Evolutionary conservation across 2,797 vertebrate genomes (phyloP).

Genomic region (Miichthys miiuy): DNA sequence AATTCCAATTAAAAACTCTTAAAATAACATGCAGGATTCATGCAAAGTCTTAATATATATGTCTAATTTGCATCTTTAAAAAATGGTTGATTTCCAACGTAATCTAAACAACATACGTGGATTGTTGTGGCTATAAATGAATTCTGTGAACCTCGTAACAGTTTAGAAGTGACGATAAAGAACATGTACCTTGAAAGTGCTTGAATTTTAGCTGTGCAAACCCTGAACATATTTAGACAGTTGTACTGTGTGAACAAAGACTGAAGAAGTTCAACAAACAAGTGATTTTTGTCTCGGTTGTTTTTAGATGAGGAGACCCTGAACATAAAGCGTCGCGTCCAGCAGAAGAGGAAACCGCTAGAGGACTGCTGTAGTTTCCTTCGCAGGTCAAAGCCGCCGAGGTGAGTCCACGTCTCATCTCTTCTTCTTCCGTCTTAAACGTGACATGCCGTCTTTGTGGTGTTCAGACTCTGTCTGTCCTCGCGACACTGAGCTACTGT

Average conservation of each 20-base stretch:
- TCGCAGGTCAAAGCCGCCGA: constrained; percentile 62
- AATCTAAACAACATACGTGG: too few species aligned
- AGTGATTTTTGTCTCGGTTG: not conserved
- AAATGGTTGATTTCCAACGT: too few species aligned
- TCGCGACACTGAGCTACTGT: not conserved
- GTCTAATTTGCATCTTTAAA: too few species aligned
- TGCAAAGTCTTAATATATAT: too few species aligned
- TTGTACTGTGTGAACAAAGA: not conserved
- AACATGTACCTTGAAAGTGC: too few species aligned
- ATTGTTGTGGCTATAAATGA: too few species aligned
- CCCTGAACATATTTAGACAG: too few species aligned
- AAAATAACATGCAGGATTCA: too few species aligned
- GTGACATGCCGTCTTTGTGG: not conserved
- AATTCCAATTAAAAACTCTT: too few species aligned
- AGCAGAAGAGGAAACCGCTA: constrained; percentile 75
- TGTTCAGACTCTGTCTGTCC: not conserved
- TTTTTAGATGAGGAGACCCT: constrained; percentile 46
- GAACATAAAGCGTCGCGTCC: constrained; percentile 76
- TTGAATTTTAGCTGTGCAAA: too few species aligned
- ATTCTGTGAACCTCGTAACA: too few species aligned
- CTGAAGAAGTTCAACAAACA: not conserved
- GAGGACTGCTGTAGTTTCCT: constrained; percentile 63
- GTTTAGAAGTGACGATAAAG: too few species aligned
- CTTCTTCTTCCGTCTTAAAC: not conserved
- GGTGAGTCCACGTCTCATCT: constrained; percentile 63